Evolutionary conservation across 92 coral and sea anemone species (phyloP), one percentile per base, ranked within the genome.

Genomic region (Epizoanthus stellaris): DNA sequence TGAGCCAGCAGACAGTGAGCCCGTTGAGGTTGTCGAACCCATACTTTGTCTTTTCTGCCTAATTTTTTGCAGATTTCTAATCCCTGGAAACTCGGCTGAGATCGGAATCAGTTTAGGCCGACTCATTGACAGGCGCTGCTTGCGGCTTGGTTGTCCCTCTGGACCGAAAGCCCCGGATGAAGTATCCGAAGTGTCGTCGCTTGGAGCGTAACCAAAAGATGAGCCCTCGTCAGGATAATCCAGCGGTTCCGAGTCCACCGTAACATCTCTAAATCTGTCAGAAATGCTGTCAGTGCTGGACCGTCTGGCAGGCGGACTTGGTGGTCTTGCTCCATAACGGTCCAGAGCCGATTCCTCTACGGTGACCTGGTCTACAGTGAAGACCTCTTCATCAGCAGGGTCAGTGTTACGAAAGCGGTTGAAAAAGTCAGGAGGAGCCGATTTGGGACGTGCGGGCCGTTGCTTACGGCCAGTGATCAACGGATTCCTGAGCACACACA

Each of bases 141-240:
- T 66, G 5, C 60, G 70, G 59, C 49, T 13, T 47, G 91, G 80
- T 36, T 75, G 90, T 47, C 86, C 81, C 21, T 59, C 73, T 75
- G 75, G 58, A 36, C 65, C 69, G 64, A 56, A 85, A 71, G 83
- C 90, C 52, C 93, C 93, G 70, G 98, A 94, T 12, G 98, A 94
- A 6, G 90, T 82, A 64, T 94, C 98, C 59, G 98, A 94, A 3
- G 94, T 83, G 76, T 94, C 98, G 82, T 94, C 98, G 73, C 98
- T 94, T 20, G 98, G 95, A 60, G 88, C 95, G 83, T 94, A 94
- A 49, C 95, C 98, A 67, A 92, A 67, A 11, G 98, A 94, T 15
- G 95, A 90, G 19, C 49, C 85, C 68, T 94, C 98, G 75, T 93
- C 96, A 72, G 88, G 81, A 70, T 80, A 87, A 20, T 86, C 93